Evolutionary conservation across 2,797 vertebrate genomes (phyloP).

Genomic region (Paguma larvata): DNA sequence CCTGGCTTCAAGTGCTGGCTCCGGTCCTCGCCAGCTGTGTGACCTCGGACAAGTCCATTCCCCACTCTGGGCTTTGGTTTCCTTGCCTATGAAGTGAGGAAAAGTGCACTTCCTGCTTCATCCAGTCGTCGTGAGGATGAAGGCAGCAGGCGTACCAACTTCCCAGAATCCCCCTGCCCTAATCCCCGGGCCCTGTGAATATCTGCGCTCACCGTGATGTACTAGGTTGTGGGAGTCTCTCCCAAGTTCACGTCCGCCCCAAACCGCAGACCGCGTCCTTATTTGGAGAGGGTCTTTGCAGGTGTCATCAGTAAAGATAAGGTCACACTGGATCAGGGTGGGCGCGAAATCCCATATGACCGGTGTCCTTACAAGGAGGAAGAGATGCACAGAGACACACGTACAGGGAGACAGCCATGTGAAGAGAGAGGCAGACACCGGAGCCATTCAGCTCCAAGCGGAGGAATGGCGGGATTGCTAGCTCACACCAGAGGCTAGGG

Average conservation of each 20-base stretch:
- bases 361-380: background rate
- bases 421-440: background rate
- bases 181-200: background rate
- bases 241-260: no score
- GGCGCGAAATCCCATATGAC: background rate
- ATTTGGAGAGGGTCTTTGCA: background rate
- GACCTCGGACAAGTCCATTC: background rate
- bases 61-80: background rate
- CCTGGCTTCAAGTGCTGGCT: background rate
- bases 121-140: background rate
- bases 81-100: background rate
- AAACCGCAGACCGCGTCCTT: background rate
- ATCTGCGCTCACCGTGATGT: background rate
- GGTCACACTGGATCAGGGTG: background rate
- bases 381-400: background rate
- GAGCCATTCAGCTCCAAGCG: background rate
- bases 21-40: background rate
- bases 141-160: background rate
- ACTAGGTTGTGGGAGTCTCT: background rate
- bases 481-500: background rate
- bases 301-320: background rate
- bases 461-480: background rate
- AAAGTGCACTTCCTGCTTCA: background rate
- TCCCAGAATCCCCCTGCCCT: background rate
- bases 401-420: background rate